Conservation (phyloP, 2,797 vertebrate species). For the Chaetodon trifasciatus region DNA sequence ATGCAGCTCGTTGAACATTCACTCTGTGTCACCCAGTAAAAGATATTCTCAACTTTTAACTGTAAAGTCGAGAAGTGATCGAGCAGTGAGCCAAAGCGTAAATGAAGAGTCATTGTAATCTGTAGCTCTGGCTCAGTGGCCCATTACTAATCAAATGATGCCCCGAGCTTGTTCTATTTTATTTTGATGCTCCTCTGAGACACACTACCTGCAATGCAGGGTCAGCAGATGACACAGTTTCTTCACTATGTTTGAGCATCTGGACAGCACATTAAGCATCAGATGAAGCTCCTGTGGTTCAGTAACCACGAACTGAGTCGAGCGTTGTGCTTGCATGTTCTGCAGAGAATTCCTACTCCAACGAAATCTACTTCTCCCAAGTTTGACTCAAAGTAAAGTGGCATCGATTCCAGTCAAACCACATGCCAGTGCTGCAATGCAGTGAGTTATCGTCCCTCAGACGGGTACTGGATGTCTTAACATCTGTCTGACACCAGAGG, state of each 20-base stretch:
- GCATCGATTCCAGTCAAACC: conserved; percentile 56
- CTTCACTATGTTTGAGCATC: conserved; percentile 42
- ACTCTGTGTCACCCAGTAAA: neutral
- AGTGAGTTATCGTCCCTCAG: conserved; percentile 72
- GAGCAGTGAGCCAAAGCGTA: neutral
- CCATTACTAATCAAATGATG: conserved; percentile 23
- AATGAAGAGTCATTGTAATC: neutral
- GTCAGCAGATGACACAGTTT: conserved; percentile 54
- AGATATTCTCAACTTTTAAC: conserved; percentile 17
- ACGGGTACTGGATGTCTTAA: conserved; percentile 36
- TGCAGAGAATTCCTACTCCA: conserved; percentile 3
- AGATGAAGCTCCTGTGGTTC: conserved; percentile 12
- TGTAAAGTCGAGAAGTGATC: neutral
- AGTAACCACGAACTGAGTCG: neutral
- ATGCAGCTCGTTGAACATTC: neutral
- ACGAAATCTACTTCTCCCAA: neutral
- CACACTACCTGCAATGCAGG: conserved; percentile 69
- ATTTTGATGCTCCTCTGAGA: conserved; percentile 46
- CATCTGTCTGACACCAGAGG: conserved; percentile 77
- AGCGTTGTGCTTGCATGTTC: neutral
- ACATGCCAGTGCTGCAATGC: conserved; percentile 84
- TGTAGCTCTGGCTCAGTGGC: conserved; percentile 8
- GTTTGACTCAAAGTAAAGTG: conserved; percentile 45
- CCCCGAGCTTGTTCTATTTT: neutral
- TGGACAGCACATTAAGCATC: conserved; percentile 15